Conservation (phyloP, 2,888 invertebrate species). For the Drosophila meridionalis region DNA sequence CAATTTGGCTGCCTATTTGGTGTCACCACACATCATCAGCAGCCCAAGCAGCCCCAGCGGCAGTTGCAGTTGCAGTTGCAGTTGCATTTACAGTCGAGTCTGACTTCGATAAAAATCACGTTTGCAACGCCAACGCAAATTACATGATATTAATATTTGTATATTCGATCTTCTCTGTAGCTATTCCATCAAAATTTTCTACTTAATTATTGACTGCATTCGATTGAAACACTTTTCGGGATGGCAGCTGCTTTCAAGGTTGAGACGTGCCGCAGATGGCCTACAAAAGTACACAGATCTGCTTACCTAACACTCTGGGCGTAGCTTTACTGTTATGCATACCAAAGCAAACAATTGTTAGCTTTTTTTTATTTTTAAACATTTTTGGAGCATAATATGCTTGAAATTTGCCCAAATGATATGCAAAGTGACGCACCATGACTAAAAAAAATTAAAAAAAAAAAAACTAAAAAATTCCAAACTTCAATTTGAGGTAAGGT, state of each 20-base stretch:
- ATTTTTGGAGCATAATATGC: conserved; percentile 4
- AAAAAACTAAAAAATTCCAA: neutral
- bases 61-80: conserved; percentile 13
- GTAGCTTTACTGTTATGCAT: conserved; percentile 57
- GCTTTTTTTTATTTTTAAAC: neutral
- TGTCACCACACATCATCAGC: conserved; percentile 60
- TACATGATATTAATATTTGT: conserved; percentile 68
- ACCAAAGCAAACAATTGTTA: conserved; percentile 5
- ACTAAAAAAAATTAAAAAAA: neutral
- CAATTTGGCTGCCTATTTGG: conserved; percentile 74
- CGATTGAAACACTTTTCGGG: conserved; percentile 70
- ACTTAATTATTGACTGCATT: conserved; percentile 65
- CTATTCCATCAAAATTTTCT: conserved; percentile 50
- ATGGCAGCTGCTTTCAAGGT: conserved; percentile 61
- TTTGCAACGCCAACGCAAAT: conserved; percentile 74
- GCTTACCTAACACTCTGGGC: conserved; percentile 41
- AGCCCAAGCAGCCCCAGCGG: neutral
- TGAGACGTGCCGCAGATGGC: conserved; percentile 59
- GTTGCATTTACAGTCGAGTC: conserved; percentile 11
- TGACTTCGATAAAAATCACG: conserved; percentile 45
- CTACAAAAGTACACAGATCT: conserved; percentile 39
- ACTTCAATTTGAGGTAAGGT: neutral
- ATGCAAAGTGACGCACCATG: conserved; percentile 2
- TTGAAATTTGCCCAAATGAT: neutral
- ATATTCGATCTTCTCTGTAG: conserved; percentile 25